These are phyloP conservation scores for Maniola jurtina DNA, from an alignment of 1,140 invertebrate genomes.

Conservation along the genomic window DNA sequence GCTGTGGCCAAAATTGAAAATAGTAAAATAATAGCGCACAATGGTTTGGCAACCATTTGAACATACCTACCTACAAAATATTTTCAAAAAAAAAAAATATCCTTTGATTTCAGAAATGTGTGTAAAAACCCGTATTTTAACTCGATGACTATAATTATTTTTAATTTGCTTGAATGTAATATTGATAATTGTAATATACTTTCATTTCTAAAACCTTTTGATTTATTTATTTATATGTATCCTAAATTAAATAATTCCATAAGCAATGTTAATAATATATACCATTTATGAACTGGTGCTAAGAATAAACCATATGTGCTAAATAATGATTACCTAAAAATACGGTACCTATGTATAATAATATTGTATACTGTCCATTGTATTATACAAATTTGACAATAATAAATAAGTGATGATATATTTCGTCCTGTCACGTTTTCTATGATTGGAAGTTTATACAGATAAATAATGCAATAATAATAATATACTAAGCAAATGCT, in stretches of 20 bases:
- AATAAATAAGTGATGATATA: background rate
- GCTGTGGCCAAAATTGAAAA: slow-evolving; percentile 53
- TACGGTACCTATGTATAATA: background rate
- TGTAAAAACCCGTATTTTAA: no score
- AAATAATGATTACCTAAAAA: slow-evolving; percentile 1
- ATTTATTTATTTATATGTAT: no score
- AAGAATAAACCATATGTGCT: slow-evolving; percentile 3
- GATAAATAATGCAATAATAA: background rate
- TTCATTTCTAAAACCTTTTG: no score
- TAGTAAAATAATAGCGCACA: slow-evolving; percentile 69
- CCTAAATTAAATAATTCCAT: no score
- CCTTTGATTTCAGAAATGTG: no score
- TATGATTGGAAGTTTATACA: background rate
- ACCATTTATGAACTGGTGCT: background rate
- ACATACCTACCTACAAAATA: background rate
- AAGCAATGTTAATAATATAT: no score
- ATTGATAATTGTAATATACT: no score
- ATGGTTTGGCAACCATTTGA: slow-evolving; percentile 16
- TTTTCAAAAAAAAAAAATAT: background rate
- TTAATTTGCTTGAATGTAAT: no score
- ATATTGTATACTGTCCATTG: background rate
- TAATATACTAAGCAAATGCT: background rate
- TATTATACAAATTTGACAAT: background rate
- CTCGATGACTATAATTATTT: no score
- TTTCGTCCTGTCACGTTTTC: background rate